Conservation (phyloP, 2,797 vertebrate genomes). For the Momotus momota region DNA sequence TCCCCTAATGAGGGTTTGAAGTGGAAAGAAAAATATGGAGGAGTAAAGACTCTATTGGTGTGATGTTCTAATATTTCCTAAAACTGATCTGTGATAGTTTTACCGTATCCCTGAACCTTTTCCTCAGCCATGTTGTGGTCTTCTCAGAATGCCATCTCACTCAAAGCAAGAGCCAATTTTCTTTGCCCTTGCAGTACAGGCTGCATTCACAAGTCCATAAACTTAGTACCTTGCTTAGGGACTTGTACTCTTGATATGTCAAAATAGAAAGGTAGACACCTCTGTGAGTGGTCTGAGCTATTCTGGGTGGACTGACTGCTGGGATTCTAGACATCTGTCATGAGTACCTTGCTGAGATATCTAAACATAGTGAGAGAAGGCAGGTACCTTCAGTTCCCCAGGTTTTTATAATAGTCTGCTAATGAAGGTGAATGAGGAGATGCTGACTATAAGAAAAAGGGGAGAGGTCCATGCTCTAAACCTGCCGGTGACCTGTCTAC, state of each 20-base stretch:
- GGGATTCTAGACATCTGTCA: neutral
- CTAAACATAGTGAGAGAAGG: neutral
- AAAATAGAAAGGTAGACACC: neutral
- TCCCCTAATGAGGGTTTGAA: neutral
- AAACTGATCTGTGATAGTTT: neutral
- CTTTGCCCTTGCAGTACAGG: neutral
- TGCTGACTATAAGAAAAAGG: neutral
- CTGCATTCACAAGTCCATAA: neutral
- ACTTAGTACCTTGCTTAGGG: neutral
- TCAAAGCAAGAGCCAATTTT: neutral
- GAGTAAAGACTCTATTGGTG: neutral
- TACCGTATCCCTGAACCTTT: neutral
- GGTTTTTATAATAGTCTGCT: neutral
- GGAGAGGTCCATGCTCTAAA: neutral
- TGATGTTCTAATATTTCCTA: neutral
- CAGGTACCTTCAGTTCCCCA: neutral
- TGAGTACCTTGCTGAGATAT: neutral
- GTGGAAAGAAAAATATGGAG: neutral
- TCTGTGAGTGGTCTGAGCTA: neutral
- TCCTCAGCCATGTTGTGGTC: neutral
- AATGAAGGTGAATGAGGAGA: neutral
- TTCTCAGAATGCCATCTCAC: neutral
- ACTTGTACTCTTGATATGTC: neutral
- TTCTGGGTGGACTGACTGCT: neutral
- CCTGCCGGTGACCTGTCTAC: neutral